These are phyloP conservation scores for Luffia ferchaultella DNA, from an alignment of 2,888 invertebrate genomes.

Conservation along the genomic window DNA sequence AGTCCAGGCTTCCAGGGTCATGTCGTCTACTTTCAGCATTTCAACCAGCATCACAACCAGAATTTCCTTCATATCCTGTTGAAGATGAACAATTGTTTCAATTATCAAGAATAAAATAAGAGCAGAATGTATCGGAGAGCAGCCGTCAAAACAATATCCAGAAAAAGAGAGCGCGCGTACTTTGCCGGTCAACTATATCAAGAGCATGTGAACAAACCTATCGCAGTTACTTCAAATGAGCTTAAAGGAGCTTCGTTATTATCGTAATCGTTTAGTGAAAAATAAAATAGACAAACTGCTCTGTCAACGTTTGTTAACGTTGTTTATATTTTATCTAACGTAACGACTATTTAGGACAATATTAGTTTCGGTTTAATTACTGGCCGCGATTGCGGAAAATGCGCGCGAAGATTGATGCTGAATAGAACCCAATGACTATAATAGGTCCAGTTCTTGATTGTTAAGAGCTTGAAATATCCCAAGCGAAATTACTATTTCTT, in stretches of 20 bases:
- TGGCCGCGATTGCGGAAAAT: too few relatives aligned
- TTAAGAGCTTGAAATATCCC: too few relatives aligned
- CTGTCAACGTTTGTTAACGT: too few relatives aligned
- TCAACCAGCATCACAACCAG: slow-evolving; percentile 55
- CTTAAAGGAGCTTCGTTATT: neutral
- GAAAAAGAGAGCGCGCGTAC: neutral
- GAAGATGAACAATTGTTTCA: neutral
- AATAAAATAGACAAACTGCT: too few relatives aligned
- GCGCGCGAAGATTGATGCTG: too few relatives aligned
- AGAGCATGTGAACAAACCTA: neutral
- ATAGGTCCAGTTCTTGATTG: too few relatives aligned
- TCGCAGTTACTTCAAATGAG: neutral
- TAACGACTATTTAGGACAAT: too few relatives aligned
- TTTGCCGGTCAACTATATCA: neutral
- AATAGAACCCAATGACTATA: too few relatives aligned
- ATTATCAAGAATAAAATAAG: neutral
- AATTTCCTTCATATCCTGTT: slow-evolving; percentile 47
- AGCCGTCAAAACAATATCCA: neutral
- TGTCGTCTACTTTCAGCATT: slow-evolving; percentile 37
- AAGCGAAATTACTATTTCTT: too few relatives aligned
- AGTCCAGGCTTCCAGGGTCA: slow-evolving; percentile 47
- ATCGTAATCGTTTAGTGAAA: neutral
- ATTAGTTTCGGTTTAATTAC: too few relatives aligned
- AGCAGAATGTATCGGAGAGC: neutral
- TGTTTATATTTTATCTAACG: too few relatives aligned